Evolutionary conservation across 2,888 invertebrate species (phyloP).

Genomic region (Chesias legatella): DNA sequence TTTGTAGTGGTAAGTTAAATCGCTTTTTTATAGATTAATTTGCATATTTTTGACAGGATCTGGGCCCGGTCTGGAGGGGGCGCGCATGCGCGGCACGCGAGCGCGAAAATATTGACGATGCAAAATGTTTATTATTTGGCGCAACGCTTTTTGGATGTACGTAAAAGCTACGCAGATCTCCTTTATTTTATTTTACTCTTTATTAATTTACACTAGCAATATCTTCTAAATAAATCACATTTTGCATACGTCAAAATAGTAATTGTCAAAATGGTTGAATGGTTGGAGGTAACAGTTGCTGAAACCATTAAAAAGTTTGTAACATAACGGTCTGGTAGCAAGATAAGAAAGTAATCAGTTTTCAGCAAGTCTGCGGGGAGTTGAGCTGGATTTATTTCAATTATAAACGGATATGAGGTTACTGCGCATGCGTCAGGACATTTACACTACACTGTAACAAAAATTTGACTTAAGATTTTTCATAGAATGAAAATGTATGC

Average conservation of each 20-base stretch:
- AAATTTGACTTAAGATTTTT: neutral
- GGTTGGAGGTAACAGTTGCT: neutral
- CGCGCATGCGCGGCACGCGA: slow-evolving; percentile 62
- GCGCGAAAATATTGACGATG: slow-evolving; percentile 73
- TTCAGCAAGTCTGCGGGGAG: slow-evolving; percentile 53
- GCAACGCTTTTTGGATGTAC: slow-evolving; percentile 53
- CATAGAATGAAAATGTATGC: too few species aligned
- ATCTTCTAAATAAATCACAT: too few species aligned
- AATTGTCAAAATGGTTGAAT: neutral
- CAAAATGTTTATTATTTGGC: slow-evolving; percentile 74
- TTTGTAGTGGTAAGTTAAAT: slow-evolving; percentile 54
- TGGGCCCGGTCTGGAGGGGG: slow-evolving; percentile 36
- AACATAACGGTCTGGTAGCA: slow-evolving; percentile 36
- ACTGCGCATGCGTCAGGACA: slow-evolving; percentile 59
- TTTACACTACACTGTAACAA: slow-evolving; percentile 48
- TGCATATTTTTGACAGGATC: slow-evolving; percentile 77
- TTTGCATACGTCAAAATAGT: slow-evolving; percentile 14
- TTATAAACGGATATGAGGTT: slow-evolving; percentile 61
- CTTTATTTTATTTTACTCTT: too few species aligned
- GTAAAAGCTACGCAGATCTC: too few species aligned
- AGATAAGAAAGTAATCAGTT: slow-evolving; percentile 63
- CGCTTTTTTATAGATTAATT: slow-evolving; percentile 74
- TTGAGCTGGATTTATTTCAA: slow-evolving; percentile 74
- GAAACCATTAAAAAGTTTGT: slow-evolving; percentile 25
- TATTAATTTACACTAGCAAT: too few species aligned